Evolutionary conservation across 2,888 invertebrate species (phyloP).

Genomic region (Leptothorax acervorum): DNA sequence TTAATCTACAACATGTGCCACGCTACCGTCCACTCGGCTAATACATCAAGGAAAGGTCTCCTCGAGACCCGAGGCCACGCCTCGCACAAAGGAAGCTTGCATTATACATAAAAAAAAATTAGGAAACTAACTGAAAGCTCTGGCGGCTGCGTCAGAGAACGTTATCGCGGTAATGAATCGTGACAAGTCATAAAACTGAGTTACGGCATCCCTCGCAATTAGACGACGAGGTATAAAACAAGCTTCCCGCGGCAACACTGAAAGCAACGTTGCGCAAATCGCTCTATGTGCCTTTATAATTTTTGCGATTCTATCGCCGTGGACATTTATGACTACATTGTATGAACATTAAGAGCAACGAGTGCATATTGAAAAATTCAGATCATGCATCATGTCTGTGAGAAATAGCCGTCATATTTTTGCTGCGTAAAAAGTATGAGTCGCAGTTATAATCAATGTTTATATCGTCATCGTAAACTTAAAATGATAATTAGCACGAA

Average conservation of each 20-base stretch:
- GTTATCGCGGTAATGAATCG: conserved; percentile 50
- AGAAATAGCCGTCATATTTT: conserved; percentile 28
- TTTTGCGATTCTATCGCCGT: conserved; percentile 29
- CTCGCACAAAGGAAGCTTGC: conserved; percentile 30
- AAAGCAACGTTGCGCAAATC: conserved; percentile 13
- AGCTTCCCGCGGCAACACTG: conserved; percentile 3
- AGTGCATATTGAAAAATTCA: conserved; percentile 39
- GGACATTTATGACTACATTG: conserved; percentile 13
- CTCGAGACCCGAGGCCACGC: background rate
- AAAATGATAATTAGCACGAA: background rate
- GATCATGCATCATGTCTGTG: conserved; percentile 11
- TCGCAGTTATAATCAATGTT: conserved; percentile 5
- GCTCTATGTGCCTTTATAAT: conserved; percentile 30
- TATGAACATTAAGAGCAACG: background rate
- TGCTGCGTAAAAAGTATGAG: background rate
- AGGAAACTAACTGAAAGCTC: conserved; percentile 27
- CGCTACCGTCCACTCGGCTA: conserved; percentile 62
- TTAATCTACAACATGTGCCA: conserved; percentile 50
- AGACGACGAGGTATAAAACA: conserved; percentile 40
- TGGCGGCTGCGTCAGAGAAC: conserved; percentile 6
- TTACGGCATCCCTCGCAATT: conserved; percentile 51
- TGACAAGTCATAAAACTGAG: conserved; percentile 51
- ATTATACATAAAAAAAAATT: conserved; percentile 47
- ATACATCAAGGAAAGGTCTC: conserved; percentile 46
- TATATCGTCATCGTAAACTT: background rate